Evolutionary conservation across 2,113 vertebrate genomes (phyloP), one percentile per base, ranked within the genome.

Genomic region (Corydoras sp.): DNA sequence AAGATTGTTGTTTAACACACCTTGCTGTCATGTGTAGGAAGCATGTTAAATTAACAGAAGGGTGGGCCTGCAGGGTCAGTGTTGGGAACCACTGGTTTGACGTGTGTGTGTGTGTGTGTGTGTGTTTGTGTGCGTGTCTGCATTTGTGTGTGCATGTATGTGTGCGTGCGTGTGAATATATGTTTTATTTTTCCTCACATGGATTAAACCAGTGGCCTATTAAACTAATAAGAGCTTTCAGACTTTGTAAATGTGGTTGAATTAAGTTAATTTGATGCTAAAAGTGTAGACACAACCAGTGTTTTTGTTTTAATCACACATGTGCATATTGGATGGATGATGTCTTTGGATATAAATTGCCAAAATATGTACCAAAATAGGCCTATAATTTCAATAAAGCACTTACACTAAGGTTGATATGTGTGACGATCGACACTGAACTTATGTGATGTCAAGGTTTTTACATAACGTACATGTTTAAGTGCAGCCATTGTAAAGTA

Each of bases 191-290:
- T 56, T 55, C 60, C 73, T 70, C 9, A 74, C 5, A 73, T 70
- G 56, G 76, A 68, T 77, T 79, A 48, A 73, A 64, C n/a, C 72
- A 67, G 66, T 81, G 67, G 77, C 66, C 71, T 77, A 62, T 76
- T 72, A 75, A 83, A 63, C 65, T 83, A 80, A 78, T 70, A 67
- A 74, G 75, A 81, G 71, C 63, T 76, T 71, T 82, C 81, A 71
- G 71, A 81, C 55, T 76, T 78, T 80, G 61, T 29, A 68, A 51
- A 32, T 86, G 78, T 81, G 66, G 62, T 74, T 84, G 74, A 80
- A 79, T 61, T 70, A 14, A 49, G 55, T 71, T 66, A 31, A 68
- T 69, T 67, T 43, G 65, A 80, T 50, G 62, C 31, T 14, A 59
- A 51, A 48, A 68, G 15, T 64, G 48, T 51, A 66, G 24, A 53